Base-by-base conservation (phyloP, 2,888 invertebrate genomes). In the Megastigmus dorsalis region DNA sequence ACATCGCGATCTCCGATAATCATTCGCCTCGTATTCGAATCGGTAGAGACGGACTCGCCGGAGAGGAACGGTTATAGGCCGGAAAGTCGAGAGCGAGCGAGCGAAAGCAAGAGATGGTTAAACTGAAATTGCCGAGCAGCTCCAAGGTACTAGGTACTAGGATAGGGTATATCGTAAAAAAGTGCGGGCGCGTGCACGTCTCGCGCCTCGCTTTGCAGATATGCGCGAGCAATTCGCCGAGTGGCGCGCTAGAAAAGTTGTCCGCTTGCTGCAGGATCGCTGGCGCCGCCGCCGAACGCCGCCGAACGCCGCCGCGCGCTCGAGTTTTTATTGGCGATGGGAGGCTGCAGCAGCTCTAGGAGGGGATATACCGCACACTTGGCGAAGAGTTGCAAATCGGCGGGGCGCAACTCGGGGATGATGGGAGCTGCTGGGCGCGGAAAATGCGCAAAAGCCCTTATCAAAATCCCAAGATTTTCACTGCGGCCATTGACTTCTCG, bases 381-480 rank as follows among this genome's bases (percentile, higher is more conserved):
- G 38, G 7, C 20, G 55, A 54, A 18, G 69, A 74, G 69, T 65
- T 65, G 74, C 69, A 74, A 69, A 69, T 69, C 52, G 62, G 10
- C n/a, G n/a, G 33, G 45, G 41, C 28, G 43, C 50, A n/a, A n/a
- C n/a, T n/a, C n/a, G n/a, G n/a, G n/a, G n/a, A n/a, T n/a, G n/a
- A n/a, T n/a, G n/a, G n/a, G n/a, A n/a, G n/a, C n/a, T n/a, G n/a
- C n/a, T n/a, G n/a, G n/a, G n/a, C n/a, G n/a, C n/a, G n/a, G n/a
- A n/a, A n/a, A n/a, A 45, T 43, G 18, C 23, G 38, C 41, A 1
- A 33, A 7, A 38, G 43, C n/a, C 55, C 73, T 76, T 73, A 76
- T 76, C 65, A 66, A 76, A 73, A 76, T 60, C 69, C 69, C 26
- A 20, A 55, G 23, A 69, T 59, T 76, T 55, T 38, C 57, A 63